These are phyloP conservation scores for Leptinotarsa undecemlineata DNA, from an alignment of 1,140 invertebrate genomes.

Conservation along the genomic window DNA sequence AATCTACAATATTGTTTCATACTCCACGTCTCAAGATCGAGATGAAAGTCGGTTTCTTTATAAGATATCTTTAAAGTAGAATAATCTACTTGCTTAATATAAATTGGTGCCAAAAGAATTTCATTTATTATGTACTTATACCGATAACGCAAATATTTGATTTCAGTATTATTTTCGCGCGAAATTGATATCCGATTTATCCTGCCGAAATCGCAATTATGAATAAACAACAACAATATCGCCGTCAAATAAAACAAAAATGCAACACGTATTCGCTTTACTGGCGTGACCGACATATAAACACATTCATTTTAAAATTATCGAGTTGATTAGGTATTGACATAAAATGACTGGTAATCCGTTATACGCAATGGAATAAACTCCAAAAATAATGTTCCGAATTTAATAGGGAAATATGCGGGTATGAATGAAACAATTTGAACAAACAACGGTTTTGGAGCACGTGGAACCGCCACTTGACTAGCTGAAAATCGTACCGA, in stretches of 20 bases:
- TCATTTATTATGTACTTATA: too few relatives aligned
- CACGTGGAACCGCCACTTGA: neutral
- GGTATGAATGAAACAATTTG: slow-evolving; percentile 33
- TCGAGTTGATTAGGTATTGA: slow-evolving; percentile 18
- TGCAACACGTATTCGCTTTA: neutral
- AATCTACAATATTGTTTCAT: too few relatives aligned
- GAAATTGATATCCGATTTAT: neutral
- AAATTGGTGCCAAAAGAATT: too few relatives aligned
- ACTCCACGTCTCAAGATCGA: too few relatives aligned
- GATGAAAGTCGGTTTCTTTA: too few relatives aligned
- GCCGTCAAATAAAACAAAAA: neutral
- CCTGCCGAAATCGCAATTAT: neutral
- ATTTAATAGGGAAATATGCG: slow-evolving; percentile 28
- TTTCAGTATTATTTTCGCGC: too few relatives aligned
- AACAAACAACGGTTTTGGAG: slow-evolving; percentile 22
- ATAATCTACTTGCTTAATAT: too few relatives aligned
- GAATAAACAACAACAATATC: slow-evolving; percentile 2
- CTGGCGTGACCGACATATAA: slow-evolving; percentile 1
- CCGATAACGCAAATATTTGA: too few relatives aligned
- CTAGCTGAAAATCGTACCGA: neutral
- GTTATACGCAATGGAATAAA: slow-evolving; percentile 18
- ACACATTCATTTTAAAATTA: slow-evolving; percentile 22
- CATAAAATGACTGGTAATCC: slow-evolving; percentile 14
- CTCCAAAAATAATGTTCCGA: slow-evolving; percentile 25
- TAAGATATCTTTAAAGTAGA: too few relatives aligned